Evolutionary conservation across 2,797 vertebrate species (phyloP), one percentile per base, ranked within the genome.

Genomic region (Coracias cyanogaster): DNA sequence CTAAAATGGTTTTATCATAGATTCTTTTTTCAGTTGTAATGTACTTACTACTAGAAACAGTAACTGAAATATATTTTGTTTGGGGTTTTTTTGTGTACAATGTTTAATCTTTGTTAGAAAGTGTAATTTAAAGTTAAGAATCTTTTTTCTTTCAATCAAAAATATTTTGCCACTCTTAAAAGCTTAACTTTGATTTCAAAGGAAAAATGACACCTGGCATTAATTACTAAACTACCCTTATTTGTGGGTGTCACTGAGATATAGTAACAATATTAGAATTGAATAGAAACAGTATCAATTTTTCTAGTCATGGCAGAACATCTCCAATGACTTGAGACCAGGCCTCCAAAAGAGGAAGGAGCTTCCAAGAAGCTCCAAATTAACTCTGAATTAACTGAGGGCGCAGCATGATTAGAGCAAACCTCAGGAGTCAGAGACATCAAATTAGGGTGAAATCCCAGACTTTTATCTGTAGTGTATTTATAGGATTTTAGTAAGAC

Each of bases 1-100:
- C 51, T 90, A 82, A 60, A 86, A 62, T 72, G 28, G 28, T 81
- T 93, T 72, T 71, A 74, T 43, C 33, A 35, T 18, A 81, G 20
- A 45, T 77, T 96, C 93, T 96, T 94, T 83, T 92, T 92, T 82
- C 77, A 81, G 61, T 20, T 86, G 35, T 51, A 77, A 81, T 33
- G 57, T 39, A 93, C n/a, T 93, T 61, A 69, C 33, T 92, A 55
- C 16, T 21, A 93, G 89, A 96, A 94, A 86, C 46, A 85, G 29
- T 67, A 93, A 24, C 35, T 55, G 39, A 96, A 91, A 94, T 35
- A 49, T 12, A 49, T 82, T 84, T 87, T 78, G 7, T 22, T 64
- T 48, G 21, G 22, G 1, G 7, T 74, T 51, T 82, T 83, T 33
- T n/a, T 26, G 29, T 57, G 17, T 70, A 45, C 15, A 43, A 13